phyloP scores from a whole-genome alignment of 2,113 vertebrate species.

The Lathamus discolor region DNA sequence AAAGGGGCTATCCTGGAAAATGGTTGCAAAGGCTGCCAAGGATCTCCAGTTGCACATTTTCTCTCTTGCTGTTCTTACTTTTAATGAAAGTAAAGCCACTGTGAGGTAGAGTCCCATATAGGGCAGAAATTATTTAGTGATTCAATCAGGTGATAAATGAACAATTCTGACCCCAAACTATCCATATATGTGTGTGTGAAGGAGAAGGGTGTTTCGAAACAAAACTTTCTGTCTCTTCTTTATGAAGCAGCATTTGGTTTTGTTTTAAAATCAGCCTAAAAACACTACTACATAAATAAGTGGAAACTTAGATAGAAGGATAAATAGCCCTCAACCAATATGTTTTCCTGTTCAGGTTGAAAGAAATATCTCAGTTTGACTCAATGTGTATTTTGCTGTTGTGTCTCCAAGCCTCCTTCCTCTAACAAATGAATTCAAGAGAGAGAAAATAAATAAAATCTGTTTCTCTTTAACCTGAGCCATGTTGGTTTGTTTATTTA shows the following conservation, averaged over 20 bases:
- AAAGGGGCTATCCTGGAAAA: background rate
- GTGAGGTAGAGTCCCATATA: background rate
- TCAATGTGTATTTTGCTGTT: background rate
- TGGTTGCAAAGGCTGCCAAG: background rate
- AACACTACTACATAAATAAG: background rate
- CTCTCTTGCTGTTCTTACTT: background rate
- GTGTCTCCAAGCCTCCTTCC: background rate
- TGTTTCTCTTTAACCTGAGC: background rate
- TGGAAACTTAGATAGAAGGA: background rate
- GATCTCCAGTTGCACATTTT: background rate
- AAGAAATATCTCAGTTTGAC: slow-evolving; percentile 21
- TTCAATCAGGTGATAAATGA: background rate
- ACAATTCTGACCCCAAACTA: background rate
- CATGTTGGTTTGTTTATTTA: background rate
- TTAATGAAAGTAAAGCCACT: background rate
- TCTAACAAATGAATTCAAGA: background rate
- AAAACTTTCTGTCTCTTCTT: background rate
- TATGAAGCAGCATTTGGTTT: background rate
- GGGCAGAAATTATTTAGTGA: background rate
- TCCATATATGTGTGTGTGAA: background rate
- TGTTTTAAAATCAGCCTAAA: background rate
- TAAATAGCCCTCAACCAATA: background rate
- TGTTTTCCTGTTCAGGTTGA: background rate
- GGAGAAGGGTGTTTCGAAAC: background rate
- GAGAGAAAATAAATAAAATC: too few relatives aligned